phyloP scores from a whole-genome alignment of 92 coral and sea anemone genomes.

The Heteractis magnifica region DNA sequence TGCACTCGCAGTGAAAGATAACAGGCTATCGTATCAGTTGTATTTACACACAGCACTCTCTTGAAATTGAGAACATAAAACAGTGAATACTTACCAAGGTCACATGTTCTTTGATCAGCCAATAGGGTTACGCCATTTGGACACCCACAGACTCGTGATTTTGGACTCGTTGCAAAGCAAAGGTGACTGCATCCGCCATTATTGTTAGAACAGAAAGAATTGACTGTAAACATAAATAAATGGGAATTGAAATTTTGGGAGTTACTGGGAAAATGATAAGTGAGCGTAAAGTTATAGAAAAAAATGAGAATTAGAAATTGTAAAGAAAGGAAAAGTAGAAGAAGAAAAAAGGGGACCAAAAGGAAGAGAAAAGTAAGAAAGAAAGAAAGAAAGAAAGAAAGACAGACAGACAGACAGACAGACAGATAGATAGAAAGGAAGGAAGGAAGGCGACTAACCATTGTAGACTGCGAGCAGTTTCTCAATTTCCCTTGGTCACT shows the following conservation, averaged over 20 bases:
- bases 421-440: neutral
- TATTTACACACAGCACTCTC: no score
- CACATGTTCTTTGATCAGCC: constrained; percentile 46
- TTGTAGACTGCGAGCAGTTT: neutral
- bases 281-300: neutral
- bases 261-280: neutral
- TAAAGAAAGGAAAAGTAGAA: neutral
- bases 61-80: no score
- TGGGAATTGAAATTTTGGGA: no score
- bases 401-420: no score
- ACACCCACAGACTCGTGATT: constrained; percentile 67
- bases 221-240: neutral
- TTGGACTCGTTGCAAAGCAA: constrained; percentile 57
- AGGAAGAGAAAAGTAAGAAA: neutral
- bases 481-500: no score
- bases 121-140: constrained; percentile 41
- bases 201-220: constrained; percentile 50
- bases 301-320: neutral
- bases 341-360: no score
- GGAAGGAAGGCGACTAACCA: neutral
- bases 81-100: constrained; percentile 24
- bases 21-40: no score
- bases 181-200: constrained; percentile 88
- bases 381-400: neutral
- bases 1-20: no score